Evolutionary conservation across 2,888 invertebrate species (phyloP), one percentile per base, ranked within the genome.

Genomic region (Chrysolina oricalcia): DNA sequence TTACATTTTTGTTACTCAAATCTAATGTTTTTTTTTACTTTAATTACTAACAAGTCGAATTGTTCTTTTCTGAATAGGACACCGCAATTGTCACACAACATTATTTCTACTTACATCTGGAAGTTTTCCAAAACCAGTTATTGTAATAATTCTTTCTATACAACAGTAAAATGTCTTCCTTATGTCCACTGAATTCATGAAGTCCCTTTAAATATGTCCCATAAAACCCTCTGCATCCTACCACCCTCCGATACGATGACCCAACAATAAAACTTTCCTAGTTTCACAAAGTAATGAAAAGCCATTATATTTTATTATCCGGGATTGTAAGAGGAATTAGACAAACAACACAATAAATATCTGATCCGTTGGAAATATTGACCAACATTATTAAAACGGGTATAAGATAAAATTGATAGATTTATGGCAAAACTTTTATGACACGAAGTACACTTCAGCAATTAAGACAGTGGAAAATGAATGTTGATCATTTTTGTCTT

Each of bases 291-390:
- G 82, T 83, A 83, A 84, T 83, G 81, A 84, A 83, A 84, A 83
- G 81, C 82, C 73, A 72, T 78, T 78, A 76, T 73, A 76, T 78
- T 80, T 80, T 80, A 76, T 76, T 75, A 76, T 76, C 70, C 71
- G 21, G 68, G 68, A 78, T 73, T 73, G 73, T 72, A 63, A 67
- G 35, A 73, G 70, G 77, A 81, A 80, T 80, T 81, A 80, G 80
- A 84, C 78, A 85, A 85, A 85, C 84, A 84, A 78, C 74, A 78
- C 83, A 80, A 84, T 85, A 85, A 85, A 85, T 78, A 59, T 59
- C 27, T 59, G 59, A 59, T 59, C 59, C 78, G 79, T 80, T 81
- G 82, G 80, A 79, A 80, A 83, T 83, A 83, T 85, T 83, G 83
- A 80, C 78, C 74, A 79, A 80, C 80, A 84, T n/a, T 83, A 85